These are phyloP conservation scores for Lagria hirta DNA, from an alignment of 2,888 invertebrate genomes.

Conservation along the genomic window DNA sequence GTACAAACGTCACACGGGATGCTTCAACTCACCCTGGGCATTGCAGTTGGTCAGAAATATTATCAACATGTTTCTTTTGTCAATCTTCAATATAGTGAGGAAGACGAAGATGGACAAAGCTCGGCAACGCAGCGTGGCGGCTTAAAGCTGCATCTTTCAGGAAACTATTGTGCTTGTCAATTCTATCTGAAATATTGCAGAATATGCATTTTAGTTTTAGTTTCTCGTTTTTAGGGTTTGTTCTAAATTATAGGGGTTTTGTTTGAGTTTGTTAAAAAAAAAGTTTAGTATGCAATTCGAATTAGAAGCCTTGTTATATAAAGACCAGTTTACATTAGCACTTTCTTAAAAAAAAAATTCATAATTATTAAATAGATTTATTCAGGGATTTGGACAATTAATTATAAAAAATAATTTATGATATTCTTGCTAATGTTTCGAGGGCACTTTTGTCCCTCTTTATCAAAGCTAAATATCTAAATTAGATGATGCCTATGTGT, in stretches of 20 bases:
- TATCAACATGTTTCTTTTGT: conserved; percentile 37
- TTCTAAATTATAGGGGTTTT: conserved; percentile 29
- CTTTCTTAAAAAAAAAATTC: too few species aligned
- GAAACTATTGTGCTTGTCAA: conserved; percentile 52
- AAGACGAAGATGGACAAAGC: conserved; percentile 7
- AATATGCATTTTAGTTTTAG: conserved; percentile 42
- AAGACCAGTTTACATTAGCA: too few species aligned
- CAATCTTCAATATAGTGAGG: conserved; percentile 6
- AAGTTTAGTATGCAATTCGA: too few species aligned
- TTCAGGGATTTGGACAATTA: too few species aligned
- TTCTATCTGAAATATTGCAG: conserved; percentile 51
- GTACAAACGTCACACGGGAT: conserved; percentile 47
- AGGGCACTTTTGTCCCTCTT: too few species aligned
- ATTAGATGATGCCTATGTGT: too few species aligned
- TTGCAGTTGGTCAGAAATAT: conserved; percentile 35
- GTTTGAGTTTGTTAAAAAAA: too few species aligned
- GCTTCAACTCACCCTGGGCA: conserved; percentile 50
- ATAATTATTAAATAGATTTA: too few species aligned
- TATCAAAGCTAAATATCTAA: too few species aligned
- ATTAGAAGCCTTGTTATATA: too few species aligned
- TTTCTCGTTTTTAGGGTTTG: conserved; percentile 32
- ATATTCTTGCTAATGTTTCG: too few species aligned
- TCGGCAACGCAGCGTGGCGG: conserved; percentile 46
- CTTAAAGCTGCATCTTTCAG: conserved; percentile 50
- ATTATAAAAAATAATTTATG: too few species aligned